A percentile compares a stretch with the other conserved stretches of the same genome.
These are phyloP conservation scores for Andrena dorsata DNA, from an alignment of 2,888 invertebrate genomes.

Conservation along the genomic window DNA sequence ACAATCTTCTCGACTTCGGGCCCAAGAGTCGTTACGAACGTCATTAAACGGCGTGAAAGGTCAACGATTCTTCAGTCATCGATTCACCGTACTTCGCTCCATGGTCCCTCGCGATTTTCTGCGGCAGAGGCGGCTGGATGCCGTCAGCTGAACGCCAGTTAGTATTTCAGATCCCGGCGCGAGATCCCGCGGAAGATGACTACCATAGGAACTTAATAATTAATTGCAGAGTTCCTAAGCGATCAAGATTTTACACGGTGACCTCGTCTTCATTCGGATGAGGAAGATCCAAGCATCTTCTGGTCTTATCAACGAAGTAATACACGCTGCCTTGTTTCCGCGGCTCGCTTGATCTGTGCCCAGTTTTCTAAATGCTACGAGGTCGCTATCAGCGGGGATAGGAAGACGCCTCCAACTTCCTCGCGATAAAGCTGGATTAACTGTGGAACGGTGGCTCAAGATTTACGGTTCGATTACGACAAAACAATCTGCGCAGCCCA, in stretches of 20 bases:
- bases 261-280: too few relatives aligned
- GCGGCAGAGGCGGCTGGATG: neutral
- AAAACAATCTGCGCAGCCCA: slow-evolving; percentile 25
- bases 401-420: neutral
- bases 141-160: neutral
- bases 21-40: slow-evolving; percentile 57
- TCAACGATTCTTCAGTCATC: slow-evolving; percentile 40
- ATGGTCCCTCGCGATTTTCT: slow-evolving; percentile 1
- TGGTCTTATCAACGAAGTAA: neutral
- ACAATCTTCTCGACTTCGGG: slow-evolving; percentile 55
- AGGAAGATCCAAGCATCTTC: too few relatives aligned
- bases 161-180: neutral
- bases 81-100: slow-evolving; percentile 26
- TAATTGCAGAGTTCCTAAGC: neutral
- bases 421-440: slow-evolving; percentile 4
- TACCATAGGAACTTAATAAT: neutral
- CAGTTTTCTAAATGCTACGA: neutral
- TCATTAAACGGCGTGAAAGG: slow-evolving; percentile 58
- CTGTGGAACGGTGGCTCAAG: slow-evolving; percentile 7
- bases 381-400: neutral
- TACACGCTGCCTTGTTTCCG: neutral
- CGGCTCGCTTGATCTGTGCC: neutral
- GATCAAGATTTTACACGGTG: too few relatives aligned
- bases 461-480: slow-evolving; percentile 18
- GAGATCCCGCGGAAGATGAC: neutral